Percentiles rank a stretch among this genome's conserved stretches.
These are phyloP conservation scores for Drosophila elegans DNA, from an alignment of 1,140 invertebrate species.

Conservation along the genomic window DNA sequence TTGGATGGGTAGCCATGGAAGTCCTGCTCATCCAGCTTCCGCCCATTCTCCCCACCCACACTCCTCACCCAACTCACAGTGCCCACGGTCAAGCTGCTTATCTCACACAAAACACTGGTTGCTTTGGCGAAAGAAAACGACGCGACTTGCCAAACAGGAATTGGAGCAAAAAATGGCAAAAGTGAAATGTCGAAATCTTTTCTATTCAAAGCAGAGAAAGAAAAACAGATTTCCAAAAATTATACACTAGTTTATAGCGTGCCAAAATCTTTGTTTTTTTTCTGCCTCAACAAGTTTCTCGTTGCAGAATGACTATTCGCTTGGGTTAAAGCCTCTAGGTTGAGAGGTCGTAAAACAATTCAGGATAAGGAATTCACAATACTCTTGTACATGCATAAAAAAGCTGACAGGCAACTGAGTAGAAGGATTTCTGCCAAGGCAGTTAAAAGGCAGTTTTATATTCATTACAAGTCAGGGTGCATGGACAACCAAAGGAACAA, in stretches of 20 bases:
- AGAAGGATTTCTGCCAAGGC: conserved; percentile 33
- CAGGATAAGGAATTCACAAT: conserved; percentile 51
- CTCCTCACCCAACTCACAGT: not conserved
- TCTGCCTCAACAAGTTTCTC: conserved; percentile 70
- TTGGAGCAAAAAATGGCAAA: conserved; percentile 64
- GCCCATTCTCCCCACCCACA: conserved; percentile 4
- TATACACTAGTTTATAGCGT: conserved; percentile 60
- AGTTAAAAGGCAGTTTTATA: conserved; percentile 75
- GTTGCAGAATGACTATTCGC: conserved; percentile 12
- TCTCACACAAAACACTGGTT: conserved; percentile 80
- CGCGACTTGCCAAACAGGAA: conserved; percentile 68
- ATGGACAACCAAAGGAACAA: conserved; percentile 22
- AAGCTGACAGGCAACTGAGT: not conserved
- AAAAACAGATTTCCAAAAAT: conserved; percentile 57
- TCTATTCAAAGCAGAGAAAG: conserved; percentile 21
- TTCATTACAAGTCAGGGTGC: conserved; percentile 63
- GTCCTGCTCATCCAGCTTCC: conserved; percentile 22
- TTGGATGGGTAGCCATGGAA: conserved; percentile 13
- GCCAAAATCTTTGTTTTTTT: conserved; percentile 49
- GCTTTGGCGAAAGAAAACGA: conserved; percentile 50
- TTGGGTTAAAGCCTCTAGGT: conserved; percentile 7
- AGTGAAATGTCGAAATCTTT: conserved; percentile 67
- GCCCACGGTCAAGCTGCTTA: conserved; percentile 62
- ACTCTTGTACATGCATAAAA: conserved; percentile 36
- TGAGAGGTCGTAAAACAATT: conserved; percentile 44